These are phyloP conservation scores for Geotrypetes seraphini DNA, from an alignment of 2,797 vertebrate genomes.

Conservation along the genomic window DNA sequence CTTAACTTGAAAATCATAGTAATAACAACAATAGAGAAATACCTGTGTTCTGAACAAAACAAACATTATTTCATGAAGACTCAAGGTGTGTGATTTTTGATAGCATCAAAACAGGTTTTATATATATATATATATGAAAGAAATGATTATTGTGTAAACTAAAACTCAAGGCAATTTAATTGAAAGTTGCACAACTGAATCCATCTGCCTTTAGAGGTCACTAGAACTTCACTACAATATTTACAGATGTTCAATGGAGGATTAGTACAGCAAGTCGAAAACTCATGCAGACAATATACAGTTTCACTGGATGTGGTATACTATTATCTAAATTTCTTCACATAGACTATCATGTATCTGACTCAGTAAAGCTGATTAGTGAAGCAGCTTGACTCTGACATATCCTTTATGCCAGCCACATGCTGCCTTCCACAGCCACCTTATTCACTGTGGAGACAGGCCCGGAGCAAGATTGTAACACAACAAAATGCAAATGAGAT, in stretches of 20 bases:
- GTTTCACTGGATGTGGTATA: conserved; percentile 49
- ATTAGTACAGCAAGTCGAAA: conserved; percentile 35
- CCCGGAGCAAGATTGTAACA: conserved; percentile 64
- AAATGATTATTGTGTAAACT: too few relatives aligned
- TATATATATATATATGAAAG: too few relatives aligned
- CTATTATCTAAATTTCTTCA: conserved; percentile 70
- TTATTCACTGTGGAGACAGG: conserved; percentile 68
- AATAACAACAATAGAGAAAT: too few relatives aligned
- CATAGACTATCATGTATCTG: conserved; percentile 53
- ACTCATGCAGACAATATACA: conserved; percentile 28
- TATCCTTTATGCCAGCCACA: conserved; percentile 62
- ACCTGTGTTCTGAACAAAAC: too few relatives aligned
- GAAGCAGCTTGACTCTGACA: conserved; percentile 69
- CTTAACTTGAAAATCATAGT: not conserved
- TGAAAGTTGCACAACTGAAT: conserved; percentile 14
- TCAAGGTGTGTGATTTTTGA: too few relatives aligned
- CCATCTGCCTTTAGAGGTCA: conserved; percentile 93
- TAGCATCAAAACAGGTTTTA: too few relatives aligned
- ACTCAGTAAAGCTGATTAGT: conserved; percentile 59
- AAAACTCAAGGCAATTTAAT: too few relatives aligned
- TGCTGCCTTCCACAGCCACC: conserved; percentile 53
- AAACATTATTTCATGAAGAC: too few relatives aligned
- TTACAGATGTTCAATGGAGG: conserved; percentile 50
- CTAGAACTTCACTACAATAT: conserved; percentile 76
- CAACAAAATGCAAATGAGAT: conserved; percentile 73